Evolutionary conservation across 2,888 invertebrate genomes (phyloP).

Genomic region (Bruchidius siliquastri): DNA sequence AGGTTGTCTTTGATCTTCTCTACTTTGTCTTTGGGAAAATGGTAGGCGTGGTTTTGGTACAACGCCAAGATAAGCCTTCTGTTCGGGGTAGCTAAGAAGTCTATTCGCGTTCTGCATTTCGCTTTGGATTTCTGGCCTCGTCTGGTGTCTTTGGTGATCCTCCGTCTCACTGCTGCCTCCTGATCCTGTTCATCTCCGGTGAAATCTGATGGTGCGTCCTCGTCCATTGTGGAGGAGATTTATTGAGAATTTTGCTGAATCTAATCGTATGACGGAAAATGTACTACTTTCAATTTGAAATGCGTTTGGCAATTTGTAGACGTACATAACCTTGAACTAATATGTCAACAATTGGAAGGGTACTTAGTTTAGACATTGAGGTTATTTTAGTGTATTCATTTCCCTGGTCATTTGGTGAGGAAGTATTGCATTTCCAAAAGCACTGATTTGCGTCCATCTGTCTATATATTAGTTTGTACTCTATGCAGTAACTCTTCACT

Average conservation of each 20-base stretch:
- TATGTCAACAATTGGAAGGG: too few species aligned
- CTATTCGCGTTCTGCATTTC: conserved; percentile 42
- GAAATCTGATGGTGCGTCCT: neutral
- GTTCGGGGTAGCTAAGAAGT: conserved; percentile 53
- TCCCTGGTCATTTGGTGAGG: too few species aligned
- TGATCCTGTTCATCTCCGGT: conserved; percentile 9
- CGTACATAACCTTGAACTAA: too few species aligned
- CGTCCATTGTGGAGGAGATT: neutral
- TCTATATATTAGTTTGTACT: too few species aligned
- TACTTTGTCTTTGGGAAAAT: conserved; percentile 49
- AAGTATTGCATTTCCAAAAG: too few species aligned
- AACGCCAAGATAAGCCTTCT: conserved; percentile 51
- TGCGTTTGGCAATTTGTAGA: too few species aligned
- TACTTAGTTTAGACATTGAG: too few species aligned
- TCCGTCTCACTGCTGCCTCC: conserved; percentile 13
- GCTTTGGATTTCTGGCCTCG: conserved; percentile 13
- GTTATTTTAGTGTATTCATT: too few species aligned
- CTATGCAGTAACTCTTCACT: too few species aligned
- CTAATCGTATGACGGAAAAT: too few species aligned
- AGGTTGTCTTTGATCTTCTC: conserved; percentile 54
- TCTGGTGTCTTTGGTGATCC: conserved; percentile 15
- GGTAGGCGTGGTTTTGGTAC: conserved; percentile 52
- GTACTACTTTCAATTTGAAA: too few species aligned
- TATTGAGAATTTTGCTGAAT: neutral
- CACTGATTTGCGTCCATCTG: too few species aligned